phyloP scores from a whole-genome alignment of 1,140 invertebrate genomes.

The Drosophila paulistorum region DNA sequence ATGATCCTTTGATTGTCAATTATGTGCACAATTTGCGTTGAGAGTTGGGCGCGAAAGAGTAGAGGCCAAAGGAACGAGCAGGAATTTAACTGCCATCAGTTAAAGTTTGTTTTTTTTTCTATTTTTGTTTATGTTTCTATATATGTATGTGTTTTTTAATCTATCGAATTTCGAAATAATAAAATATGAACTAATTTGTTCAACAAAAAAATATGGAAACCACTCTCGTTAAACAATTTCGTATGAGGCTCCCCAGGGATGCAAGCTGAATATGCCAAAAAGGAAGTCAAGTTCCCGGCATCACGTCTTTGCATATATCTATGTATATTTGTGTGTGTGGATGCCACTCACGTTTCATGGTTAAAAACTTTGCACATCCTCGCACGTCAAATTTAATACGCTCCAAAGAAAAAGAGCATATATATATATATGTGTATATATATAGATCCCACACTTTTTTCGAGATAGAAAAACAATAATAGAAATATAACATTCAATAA shows the following conservation, averaged over 20 bases:
- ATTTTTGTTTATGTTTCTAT: conserved; percentile 18
- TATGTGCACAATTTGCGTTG: conserved; percentile 76
- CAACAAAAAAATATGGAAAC: conserved; percentile 1
- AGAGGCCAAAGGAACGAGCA: background rate
- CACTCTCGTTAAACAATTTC: conserved; percentile 28
- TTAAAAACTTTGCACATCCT: conserved; percentile 60
- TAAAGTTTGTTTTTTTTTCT: conserved; percentile 47
- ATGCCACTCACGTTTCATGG: conserved; percentile 58
- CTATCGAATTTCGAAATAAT: conserved; percentile 17
- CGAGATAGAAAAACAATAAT: background rate
- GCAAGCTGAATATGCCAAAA: conserved; percentile 39
- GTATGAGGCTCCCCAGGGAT: conserved; percentile 32
- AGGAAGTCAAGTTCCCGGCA: background rate
- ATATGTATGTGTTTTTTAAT: background rate
- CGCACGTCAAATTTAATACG: conserved; percentile 60
- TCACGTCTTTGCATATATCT: conserved; percentile 11
- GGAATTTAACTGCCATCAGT: conserved; percentile 39
- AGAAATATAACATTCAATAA: background rate
- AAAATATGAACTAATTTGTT: conserved; percentile 5
- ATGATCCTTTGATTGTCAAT: conserved; percentile 76
- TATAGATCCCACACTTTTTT: background rate
- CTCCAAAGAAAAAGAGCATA: conserved; percentile 1
- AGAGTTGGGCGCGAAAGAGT: conserved; percentile 9
- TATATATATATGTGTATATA: background rate
- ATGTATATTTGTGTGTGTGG: conserved; percentile 2